These are phyloP conservation scores for Cataglyphis altisquamis DNA, from an alignment of 2,888 invertebrate genomes.

Conservation along the genomic window DNA sequence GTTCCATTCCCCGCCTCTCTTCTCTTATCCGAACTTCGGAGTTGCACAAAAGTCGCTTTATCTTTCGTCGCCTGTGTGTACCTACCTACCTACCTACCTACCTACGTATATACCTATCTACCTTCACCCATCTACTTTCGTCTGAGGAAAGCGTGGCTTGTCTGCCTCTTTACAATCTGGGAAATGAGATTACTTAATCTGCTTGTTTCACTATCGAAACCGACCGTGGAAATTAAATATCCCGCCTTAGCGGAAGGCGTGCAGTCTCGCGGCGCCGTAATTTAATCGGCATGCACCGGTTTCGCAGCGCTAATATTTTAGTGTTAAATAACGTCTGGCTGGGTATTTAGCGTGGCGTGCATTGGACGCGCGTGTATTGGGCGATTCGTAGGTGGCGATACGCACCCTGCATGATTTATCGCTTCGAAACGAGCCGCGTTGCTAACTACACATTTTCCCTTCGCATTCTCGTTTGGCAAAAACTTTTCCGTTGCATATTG, in stretches of 20 bases:
- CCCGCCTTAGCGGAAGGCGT: slow-evolving; percentile 43
- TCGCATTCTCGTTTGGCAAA: background rate
- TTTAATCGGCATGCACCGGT: slow-evolving; percentile 48
- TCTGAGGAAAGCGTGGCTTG: slow-evolving; percentile 38
- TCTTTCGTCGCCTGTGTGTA: slow-evolving; percentile 53
- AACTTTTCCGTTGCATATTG: background rate
- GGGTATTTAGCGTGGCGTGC: slow-evolving; percentile 51
- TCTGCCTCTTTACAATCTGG: slow-evolving; percentile 65
- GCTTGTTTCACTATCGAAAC: slow-evolving; percentile 78
- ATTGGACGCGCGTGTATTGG: slow-evolving; percentile 51
- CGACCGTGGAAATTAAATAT: slow-evolving; percentile 78
- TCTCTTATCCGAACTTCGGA: slow-evolving; percentile 64
- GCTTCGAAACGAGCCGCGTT: background rate
- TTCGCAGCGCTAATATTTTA: slow-evolving; percentile 60
- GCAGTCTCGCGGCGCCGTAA: slow-evolving; percentile 51
- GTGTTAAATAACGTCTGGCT: slow-evolving; percentile 54
- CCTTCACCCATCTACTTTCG: slow-evolving; percentile 45
- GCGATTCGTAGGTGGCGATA: slow-evolving; percentile 50
- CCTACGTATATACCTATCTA: background rate
- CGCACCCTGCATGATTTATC: slow-evolving; percentile 41
- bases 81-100: background rate
- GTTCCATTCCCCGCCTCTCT: slow-evolving; percentile 45
- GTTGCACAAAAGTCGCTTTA: slow-evolving; percentile 75
- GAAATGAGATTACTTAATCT: slow-evolving; percentile 79
- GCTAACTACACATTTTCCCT: slow-evolving; percentile 14